A percentile compares a stretch with the other conserved stretches of the same genome.
Evolutionary conservation across 2,113 vertebrate genomes (phyloP).

Genomic region (Perognathus longimembris): DNA sequence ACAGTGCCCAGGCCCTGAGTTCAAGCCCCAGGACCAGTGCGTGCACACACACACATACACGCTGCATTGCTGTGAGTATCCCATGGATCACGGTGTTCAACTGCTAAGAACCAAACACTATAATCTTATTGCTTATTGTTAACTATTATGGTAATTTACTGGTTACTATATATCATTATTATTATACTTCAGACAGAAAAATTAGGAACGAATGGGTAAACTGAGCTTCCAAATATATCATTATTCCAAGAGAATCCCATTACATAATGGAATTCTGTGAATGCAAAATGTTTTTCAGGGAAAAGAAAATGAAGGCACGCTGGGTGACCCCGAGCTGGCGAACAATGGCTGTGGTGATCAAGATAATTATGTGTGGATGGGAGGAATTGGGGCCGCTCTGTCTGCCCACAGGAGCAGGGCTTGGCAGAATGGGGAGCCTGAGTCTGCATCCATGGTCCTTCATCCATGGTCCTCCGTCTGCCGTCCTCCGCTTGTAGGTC

Average conservation of each 20-base stretch:
- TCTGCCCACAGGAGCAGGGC: conserved; percentile 49
- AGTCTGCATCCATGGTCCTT: rapidly evolving
- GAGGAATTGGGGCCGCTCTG: conserved; percentile 47
- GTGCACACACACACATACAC: too few relatives aligned
- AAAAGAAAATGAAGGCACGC: conserved; percentile 61
- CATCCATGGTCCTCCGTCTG: too few relatives aligned
- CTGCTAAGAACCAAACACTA: background rate
- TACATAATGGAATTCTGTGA: conserved; percentile 40
- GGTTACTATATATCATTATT: background rate
- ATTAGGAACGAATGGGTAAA: conserved; percentile 29
- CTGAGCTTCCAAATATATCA: conserved; percentile 29
- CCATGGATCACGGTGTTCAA: background rate
- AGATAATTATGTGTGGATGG: conserved; percentile 42
- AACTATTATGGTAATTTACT: background rate
- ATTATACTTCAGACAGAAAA: conserved; percentile 52
- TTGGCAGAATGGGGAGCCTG: background rate
- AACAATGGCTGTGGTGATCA: conserved; percentile 38
- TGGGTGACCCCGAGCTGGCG: conserved; percentile 27
- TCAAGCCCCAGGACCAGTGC: too few relatives aligned
- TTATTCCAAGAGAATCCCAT: conserved; percentile 53
- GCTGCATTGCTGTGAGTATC: background rate
- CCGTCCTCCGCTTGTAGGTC: background rate
- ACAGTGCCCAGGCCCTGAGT: too few relatives aligned
- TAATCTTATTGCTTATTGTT: background rate
- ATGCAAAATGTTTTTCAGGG: conserved; percentile 51